Base-by-base conservation (phyloP, 1,140 invertebrate genomes). In the Eurosta solidaginis region DNA sequence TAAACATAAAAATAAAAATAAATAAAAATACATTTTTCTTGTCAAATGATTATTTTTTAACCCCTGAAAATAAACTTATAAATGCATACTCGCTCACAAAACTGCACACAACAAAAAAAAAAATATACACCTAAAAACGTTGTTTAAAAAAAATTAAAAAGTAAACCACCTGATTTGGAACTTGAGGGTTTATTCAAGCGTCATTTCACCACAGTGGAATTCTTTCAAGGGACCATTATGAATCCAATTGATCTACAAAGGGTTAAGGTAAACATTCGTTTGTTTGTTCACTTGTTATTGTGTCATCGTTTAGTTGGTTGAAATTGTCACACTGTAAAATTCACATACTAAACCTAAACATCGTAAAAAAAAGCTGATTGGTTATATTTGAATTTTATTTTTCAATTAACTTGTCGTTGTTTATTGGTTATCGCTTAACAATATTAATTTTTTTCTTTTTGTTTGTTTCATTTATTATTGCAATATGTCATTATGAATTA, bases 141-240 rank as follows among this genome's bases (percentile, higher is more conserved):
- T 36, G 40, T 29, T n/a, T n/a, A 68, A 50, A 76, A 68, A 50
- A 75, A 78, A 59, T 52, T 75, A 59, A 79, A 87, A 86, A 96
- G 94, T 93, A 95, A 96, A 91, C 94, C 94, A 89, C 94, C 94
- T 88, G 97, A 98, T 91, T 93, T 99, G 90, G 97, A 99, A 92
- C 92, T 99, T 91, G 97, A 99, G 92, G 97, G 97, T 91, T 93
- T 99, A 87, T 97, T 99, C 92, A 99, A 99, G 92, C 93, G 97
- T 90, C 97, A 99, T 92, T 99, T 98, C 92, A 99, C 97, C 85
- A 98, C 97, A 88, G 97, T 99, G 90, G 97, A 99, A 92, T 99
- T 98, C 93, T 99, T 99, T 93, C 96, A 98, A 93, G 98, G 97
- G 90, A 98, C 96, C 90, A 98, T 99, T 89, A 99, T 99, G 98